A percentile compares a stretch with the other conserved stretches of the same genome.
phyloP scores from a whole-genome alignment of 2,888 invertebrate genomes.

The Drosophila hamatofila region DNA sequence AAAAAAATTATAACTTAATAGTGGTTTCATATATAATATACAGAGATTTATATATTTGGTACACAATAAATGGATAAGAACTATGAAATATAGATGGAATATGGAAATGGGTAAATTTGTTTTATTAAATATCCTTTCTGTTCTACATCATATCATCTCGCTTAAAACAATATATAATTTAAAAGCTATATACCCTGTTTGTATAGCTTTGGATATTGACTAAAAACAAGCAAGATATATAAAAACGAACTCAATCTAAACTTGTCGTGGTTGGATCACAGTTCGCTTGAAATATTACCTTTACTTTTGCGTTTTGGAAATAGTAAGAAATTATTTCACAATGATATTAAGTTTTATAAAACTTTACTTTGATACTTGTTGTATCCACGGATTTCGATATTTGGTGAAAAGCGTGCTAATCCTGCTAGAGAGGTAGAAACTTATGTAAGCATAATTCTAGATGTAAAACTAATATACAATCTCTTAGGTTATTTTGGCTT shows the following conservation, averaged over 20 bases:
- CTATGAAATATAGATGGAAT: background rate
- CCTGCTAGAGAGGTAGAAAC: conserved; percentile 71
- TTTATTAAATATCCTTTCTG: background rate
- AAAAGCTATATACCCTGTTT: background rate
- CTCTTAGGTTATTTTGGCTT: conserved; percentile 77
- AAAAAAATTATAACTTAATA: background rate
- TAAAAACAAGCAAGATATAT: no score
- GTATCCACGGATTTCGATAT: conserved; percentile 83
- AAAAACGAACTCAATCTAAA: background rate
- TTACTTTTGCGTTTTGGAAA: background rate
- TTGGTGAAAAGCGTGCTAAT: conserved; percentile 67
- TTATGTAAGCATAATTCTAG: background rate
- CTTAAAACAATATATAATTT: no score
- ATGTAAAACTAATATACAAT: background rate
- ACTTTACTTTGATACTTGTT: conserved; percentile 78
- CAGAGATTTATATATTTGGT: background rate
- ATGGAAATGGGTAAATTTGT: background rate
- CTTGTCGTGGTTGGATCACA: background rate
- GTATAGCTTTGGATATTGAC: background rate
- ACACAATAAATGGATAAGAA: background rate
- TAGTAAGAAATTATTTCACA: background rate
- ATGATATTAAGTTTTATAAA: conserved; percentile 51
- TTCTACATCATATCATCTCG: background rate
- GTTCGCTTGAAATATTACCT: background rate
- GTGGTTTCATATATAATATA: background rate